Conservation (phyloP, 2,113 vertebrate genomes). For the Rhinogobius similis region DNA sequence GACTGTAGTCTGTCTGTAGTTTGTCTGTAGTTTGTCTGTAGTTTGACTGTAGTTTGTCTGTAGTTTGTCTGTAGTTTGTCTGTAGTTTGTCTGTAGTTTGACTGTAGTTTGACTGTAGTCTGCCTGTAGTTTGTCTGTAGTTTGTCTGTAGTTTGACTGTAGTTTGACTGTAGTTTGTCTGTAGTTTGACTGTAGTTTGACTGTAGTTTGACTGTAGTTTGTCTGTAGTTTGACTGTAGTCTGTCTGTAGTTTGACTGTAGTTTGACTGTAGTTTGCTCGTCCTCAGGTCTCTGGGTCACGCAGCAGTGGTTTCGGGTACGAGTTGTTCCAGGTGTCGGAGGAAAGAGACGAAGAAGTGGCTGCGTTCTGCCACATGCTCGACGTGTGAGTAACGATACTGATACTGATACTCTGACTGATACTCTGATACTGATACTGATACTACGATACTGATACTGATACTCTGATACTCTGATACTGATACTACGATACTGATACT, state of each 20-base stretch:
- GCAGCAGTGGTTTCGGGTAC: constrained; percentile 79
- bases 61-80: no score
- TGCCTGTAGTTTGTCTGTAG: background rate
- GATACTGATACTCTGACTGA: no score
- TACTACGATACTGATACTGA: no score
- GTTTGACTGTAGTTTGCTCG: constrained; percentile 16
- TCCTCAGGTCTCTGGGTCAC: constrained; percentile 74
- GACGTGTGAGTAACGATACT: constrained; percentile 84
- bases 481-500: no score
- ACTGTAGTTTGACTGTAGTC: background rate
- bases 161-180: no score
- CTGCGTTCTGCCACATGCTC: constrained; percentile 95
- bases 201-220: background rate
- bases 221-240: background rate
- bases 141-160: background rate
- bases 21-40: no score
- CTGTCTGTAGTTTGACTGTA: background rate
- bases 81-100: background rate
- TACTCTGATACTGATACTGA: no score
- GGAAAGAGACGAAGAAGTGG: constrained; percentile 95
- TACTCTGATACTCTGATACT: no score
- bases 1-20: no score
- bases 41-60: no score
- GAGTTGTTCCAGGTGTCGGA: constrained; percentile 95
- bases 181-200: no score